Conservation (phyloP, 2,113 vertebrate species). For the Neolamprologus sp. region DNA sequence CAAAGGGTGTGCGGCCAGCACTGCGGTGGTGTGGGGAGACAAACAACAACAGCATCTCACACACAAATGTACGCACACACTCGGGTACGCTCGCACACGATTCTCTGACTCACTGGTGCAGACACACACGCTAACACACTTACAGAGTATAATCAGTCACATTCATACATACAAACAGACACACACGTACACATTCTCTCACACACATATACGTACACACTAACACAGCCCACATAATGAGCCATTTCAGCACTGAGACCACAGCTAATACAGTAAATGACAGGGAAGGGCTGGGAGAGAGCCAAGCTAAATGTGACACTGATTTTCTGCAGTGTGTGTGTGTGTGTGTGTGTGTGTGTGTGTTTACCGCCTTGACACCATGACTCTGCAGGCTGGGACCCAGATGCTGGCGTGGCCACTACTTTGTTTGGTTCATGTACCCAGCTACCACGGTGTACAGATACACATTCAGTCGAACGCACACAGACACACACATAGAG, state of each 20-base stretch:
- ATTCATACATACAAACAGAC: slow-evolving; percentile 31
- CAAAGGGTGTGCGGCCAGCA: slow-evolving; percentile 57
- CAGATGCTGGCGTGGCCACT: slow-evolving; percentile 50
- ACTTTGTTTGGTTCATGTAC: slow-evolving; percentile 29
- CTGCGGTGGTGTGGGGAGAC: slow-evolving; percentile 43
- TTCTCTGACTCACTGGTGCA: slow-evolving; percentile 5
- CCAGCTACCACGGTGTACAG: slow-evolving; percentile 1
- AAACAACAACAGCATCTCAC: slow-evolving; percentile 47
- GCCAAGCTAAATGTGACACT: slow-evolving; percentile 57
- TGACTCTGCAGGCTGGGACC: slow-evolving; percentile 29
- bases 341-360: not conserved
- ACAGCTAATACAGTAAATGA: slow-evolving; percentile 69
- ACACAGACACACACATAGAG: not conserved
- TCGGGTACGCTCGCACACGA: not conserved
- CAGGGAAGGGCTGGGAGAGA: slow-evolving; percentile 45
- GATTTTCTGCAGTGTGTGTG: slow-evolving; percentile 45
- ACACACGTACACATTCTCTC: slow-evolving; percentile 1
- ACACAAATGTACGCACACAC: not conserved
- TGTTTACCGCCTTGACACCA: slow-evolving; percentile 38
- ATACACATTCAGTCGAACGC: not conserved
- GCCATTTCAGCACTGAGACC: slow-evolving; percentile 63
- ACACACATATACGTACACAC: slow-evolving; percentile 17
- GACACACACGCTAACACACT: slow-evolving; percentile 24
- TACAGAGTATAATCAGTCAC: slow-evolving; percentile 39
- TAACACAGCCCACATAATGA: slow-evolving; percentile 55